Evolutionary conservation across 1,140 invertebrate genomes (phyloP), one percentile per base, ranked within the genome.

Genomic region (Uloborus diversus): DNA sequence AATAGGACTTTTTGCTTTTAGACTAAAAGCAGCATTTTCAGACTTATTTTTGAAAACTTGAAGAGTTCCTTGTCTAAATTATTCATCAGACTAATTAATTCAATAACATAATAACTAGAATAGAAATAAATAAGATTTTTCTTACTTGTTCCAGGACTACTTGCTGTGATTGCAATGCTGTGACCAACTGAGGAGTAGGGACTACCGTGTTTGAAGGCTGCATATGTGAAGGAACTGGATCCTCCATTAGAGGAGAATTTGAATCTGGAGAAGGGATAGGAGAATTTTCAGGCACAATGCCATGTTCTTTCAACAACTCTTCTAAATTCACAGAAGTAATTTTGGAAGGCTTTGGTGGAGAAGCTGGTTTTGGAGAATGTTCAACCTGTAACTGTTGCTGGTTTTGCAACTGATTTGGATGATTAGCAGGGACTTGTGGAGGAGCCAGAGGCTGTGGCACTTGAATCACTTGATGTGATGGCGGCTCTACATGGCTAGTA

Each of bases 271-370:
- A 70, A 28, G 81, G 69, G 17, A 33, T 28, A 14, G 79, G 79
- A 42, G 82, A 68, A 17, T 59, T 57, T 25, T 61, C 78, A 28
- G 81, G 78, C 30, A 85, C 71, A 47, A 85, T 85, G 20, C 84
- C 84, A 65, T 78, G 75, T 59, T 85, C 82, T 79, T 84, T 84
- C 27, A 85, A 73, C 13, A 85, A 33, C 28, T 85, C 84, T 62
- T 82, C 84, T 62, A 85, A 69, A 79, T 85, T 84, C 11, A 85
- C 37, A 57, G 49, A 59, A 27, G 82, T 66, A 56, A 30, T 62
- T 70, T 80, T 76, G 32, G 69, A 53, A 62, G 62, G 23, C 28
- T 75, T 76, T 35, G 61, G 33, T 32, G 71, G 37, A 13, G 65
- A 69, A 9, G 51, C 33, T 20, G 76, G 49, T n/a, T 79, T 66